Conservation (phyloP, 2,113 vertebrate species). For the Melanostigma gelatinosum region DNA sequence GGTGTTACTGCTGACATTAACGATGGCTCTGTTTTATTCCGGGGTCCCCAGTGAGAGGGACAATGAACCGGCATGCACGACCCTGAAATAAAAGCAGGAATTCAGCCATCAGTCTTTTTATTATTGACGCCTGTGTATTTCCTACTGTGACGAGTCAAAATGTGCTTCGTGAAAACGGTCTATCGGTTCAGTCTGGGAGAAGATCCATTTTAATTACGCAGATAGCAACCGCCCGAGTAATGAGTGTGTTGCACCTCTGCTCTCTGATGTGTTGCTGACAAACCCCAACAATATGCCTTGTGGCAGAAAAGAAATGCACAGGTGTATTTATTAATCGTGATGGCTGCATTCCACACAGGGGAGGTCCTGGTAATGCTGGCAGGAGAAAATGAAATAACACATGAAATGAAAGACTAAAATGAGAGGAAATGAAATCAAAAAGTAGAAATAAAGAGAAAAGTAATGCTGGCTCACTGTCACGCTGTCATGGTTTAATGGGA, state of each 20-base stretch:
- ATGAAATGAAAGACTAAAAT: background rate
- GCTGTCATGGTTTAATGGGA: background rate
- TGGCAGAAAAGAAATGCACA: slow-evolving; percentile 8
- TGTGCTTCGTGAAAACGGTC: background rate
- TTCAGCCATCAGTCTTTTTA: background rate
- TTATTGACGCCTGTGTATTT: background rate
- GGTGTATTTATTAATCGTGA: background rate
- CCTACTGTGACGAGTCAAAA: background rate
- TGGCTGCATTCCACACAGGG: background rate
- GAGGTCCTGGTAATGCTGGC: background rate
- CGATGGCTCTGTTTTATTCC: background rate
- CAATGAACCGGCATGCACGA: background rate
- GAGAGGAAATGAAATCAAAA: background rate
- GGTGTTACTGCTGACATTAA: background rate
- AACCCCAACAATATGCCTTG: background rate
- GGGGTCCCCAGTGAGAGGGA: background rate
- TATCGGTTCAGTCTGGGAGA: slow-evolving; percentile 1
- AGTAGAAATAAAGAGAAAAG: background rate
- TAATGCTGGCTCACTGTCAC: background rate
- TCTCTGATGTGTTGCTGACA: background rate
- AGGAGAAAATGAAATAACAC: background rate
- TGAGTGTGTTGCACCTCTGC: background rate
- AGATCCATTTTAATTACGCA: slow-evolving; percentile 30
- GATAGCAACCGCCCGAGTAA: slow-evolving; percentile 2
- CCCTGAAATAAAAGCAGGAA: background rate